Conservation (phyloP, 2,888 invertebrate species). For the Folsomia manolachei region DNA sequence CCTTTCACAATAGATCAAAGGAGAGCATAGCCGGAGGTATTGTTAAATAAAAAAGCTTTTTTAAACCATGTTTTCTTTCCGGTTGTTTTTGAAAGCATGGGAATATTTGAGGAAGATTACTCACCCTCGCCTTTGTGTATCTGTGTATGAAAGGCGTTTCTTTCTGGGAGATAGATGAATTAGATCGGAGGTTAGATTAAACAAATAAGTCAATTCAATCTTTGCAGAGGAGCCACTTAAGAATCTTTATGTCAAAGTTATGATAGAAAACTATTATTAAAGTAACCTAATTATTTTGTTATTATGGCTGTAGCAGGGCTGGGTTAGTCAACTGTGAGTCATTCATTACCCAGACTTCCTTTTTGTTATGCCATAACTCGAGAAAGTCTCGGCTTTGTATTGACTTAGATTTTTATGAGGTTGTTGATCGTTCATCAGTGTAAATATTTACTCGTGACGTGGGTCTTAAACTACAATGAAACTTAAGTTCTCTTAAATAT, state of each 20-base stretch:
- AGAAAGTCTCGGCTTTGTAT: too few relatives aligned
- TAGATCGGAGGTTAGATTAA: neutral
- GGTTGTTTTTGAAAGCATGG: neutral
- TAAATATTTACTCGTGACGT: too few relatives aligned
- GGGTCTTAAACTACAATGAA: too few relatives aligned
- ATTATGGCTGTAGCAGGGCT: too few relatives aligned
- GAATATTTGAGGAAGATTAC: neutral
- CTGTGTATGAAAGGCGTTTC: neutral
- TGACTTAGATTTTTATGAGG: too few relatives aligned
- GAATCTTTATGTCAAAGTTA: neutral
- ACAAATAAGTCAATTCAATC: neutral
- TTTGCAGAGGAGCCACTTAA: neutral
- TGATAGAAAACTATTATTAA: too few relatives aligned
- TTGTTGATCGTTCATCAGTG: too few relatives aligned
- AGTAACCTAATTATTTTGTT: too few relatives aligned
- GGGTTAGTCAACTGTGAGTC: too few relatives aligned
- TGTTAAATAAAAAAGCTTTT: slow-evolving; percentile 6
- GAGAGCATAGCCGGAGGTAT: neutral
- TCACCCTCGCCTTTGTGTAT: neutral
- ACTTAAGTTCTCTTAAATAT: too few relatives aligned
- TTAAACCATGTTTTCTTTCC: slow-evolving; percentile 1
- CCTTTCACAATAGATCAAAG: neutral
- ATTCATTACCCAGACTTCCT: too few relatives aligned
- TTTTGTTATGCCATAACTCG: too few relatives aligned
- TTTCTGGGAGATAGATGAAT: neutral